Evolutionary conservation across 2,113 vertebrate species (phyloP).

Genomic region (Illadopsis cleaveri): DNA sequence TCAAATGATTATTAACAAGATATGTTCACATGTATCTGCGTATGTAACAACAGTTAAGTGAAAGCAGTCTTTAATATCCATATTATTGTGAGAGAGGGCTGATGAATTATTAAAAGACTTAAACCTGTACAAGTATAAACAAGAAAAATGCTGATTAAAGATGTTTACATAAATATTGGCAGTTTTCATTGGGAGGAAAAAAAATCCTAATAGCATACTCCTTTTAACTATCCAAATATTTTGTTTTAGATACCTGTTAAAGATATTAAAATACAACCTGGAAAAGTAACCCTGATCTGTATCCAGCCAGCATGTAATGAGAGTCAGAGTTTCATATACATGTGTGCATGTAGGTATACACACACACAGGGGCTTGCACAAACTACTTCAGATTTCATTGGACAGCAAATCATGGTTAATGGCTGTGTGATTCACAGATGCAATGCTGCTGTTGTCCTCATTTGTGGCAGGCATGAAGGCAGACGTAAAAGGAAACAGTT

Average conservation of each 20-base stretch:
- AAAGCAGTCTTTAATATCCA: constrained; percentile 40
- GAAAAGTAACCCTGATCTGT: constrained; percentile 64
- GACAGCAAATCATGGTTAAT: constrained; percentile 67
- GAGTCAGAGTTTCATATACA: background rate
- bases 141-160: constrained; percentile 60
- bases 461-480: constrained; percentile 72
- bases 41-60: constrained; percentile 34
- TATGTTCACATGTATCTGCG: constrained; percentile 32
- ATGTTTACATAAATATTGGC: constrained; percentile 64
- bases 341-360: background rate
- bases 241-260: constrained; percentile 54
- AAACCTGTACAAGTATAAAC: constrained; percentile 76
- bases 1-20: constrained; percentile 45
- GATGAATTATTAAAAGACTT: constrained; percentile 66
- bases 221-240: constrained; percentile 52
- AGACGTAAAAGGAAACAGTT: constrained; percentile 74
- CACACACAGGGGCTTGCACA: background rate
- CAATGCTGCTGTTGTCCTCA: constrained; percentile 45
- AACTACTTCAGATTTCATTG: constrained; percentile 69
- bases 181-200: constrained; percentile 52
- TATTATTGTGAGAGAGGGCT: constrained; percentile 9
- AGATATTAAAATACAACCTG: constrained; percentile 61
- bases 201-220: constrained; percentile 52
- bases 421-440: constrained; percentile 56
- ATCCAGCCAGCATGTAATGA: constrained; percentile 42